phyloP scores from a whole-genome alignment of 2,113 vertebrate species.

The Crocuta crocuta region DNA sequence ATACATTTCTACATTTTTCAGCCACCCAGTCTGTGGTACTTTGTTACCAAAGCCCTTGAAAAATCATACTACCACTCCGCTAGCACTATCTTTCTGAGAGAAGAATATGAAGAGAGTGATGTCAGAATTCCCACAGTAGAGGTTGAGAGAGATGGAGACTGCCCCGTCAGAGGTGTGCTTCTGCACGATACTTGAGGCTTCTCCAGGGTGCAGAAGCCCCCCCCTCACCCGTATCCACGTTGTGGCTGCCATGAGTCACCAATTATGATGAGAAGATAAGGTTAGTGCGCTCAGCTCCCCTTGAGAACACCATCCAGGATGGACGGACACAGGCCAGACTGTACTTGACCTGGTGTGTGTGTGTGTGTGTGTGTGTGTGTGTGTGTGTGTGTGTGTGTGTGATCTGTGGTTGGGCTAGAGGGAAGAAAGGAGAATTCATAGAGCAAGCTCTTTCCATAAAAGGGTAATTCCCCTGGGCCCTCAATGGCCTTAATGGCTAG shows the following conservation, averaged over 20 bases:
- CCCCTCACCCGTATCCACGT: not conserved
- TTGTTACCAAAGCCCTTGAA: not conserved
- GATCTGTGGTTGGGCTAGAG: not conserved
- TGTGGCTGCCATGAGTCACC: not conserved
- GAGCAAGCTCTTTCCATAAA: not conserved
- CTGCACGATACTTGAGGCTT: not conserved
- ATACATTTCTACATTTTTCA: not conserved
- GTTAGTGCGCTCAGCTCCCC: not conserved
- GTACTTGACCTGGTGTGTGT: not conserved
- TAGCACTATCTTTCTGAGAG: not conserved
- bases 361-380: no score
- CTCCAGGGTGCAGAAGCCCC: not conserved
- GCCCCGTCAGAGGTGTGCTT: not conserved
- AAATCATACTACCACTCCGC: not conserved
- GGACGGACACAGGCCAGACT: not conserved
- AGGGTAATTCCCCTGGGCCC: not conserved
- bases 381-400: no score
- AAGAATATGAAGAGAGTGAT: not conserved
- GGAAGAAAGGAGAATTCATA: not conserved
- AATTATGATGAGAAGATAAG: not conserved
- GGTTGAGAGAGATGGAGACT: not conserved
- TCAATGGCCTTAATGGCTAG: not conserved
- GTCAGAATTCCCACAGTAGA: not conserved
- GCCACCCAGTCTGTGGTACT: not conserved
- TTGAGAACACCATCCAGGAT: not conserved